Conservation (phyloP, 2,888 invertebrate genomes). For the Eurytoma californica region DNA sequence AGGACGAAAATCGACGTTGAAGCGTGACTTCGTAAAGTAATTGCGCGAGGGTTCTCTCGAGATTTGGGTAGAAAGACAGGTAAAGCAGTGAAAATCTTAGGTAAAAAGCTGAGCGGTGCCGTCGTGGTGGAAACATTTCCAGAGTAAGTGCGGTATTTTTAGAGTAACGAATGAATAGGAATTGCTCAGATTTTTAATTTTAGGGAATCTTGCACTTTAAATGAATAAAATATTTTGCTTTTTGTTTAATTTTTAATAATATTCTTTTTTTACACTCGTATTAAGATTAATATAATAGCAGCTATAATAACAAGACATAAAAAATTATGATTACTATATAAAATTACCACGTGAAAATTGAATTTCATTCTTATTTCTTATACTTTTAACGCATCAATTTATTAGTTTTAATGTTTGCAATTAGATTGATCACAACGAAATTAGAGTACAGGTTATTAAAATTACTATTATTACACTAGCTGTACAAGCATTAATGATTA, state of each 20-base stretch:
- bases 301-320: no score
- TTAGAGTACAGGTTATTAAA: no score
- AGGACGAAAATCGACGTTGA: conserved; percentile 19
- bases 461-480: no score
- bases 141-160: conserved; percentile 35
- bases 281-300: no score
- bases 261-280: no score
- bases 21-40: conserved; percentile 51
- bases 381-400: no score
- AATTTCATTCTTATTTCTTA: no score
- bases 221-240: background rate
- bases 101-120: background rate
- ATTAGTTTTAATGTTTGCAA: no score
- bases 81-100: conserved; percentile 20
- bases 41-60: conserved; percentile 15
- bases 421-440: no score
- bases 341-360: no score
- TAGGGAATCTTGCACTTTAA: background rate
- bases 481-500: no score
- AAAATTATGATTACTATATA: no score
- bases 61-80: conserved; percentile 19
- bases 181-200: background rate
- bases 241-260: background rate
- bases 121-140: conserved; percentile 18
- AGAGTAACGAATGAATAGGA: background rate